Evolutionary conservation across 2,113 vertebrate species (phyloP).

Genomic region (Herpailurus yagouaroundi): DNA sequence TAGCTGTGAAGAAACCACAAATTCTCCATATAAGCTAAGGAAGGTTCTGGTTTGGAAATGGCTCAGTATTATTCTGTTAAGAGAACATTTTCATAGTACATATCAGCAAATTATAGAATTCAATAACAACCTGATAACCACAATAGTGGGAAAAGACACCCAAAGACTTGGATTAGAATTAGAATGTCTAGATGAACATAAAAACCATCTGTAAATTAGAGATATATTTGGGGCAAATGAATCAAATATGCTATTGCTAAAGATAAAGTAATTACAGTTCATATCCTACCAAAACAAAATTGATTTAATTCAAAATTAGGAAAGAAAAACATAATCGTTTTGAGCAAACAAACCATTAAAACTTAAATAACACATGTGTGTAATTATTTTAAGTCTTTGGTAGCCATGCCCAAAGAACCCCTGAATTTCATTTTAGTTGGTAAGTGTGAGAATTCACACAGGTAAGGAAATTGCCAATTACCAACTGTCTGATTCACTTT

Average conservation of each 20-base stretch:
- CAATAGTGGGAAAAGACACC: not conserved
- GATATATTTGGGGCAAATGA: not conserved
- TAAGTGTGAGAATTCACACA: constrained; percentile 22
- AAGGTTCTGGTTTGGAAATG: not conserved
- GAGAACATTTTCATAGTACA: not conserved
- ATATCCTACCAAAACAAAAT: not conserved
- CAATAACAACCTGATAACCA: not conserved
- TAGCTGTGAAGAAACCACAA: not conserved
- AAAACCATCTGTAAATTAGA: not conserved
- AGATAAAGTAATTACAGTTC: not conserved
- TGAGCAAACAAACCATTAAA: not conserved
- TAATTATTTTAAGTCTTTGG: not conserved
- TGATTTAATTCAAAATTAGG: not conserved
- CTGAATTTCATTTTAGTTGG: constrained; percentile 41
- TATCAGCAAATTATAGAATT: not conserved
- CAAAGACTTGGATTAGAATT: not conserved
- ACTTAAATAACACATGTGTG: not conserved
- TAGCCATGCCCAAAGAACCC: not conserved
- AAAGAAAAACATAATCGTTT: not conserved
- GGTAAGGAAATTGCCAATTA: not conserved
- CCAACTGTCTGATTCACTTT: not conserved
- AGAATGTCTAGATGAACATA: not conserved
- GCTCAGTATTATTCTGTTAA: not conserved
- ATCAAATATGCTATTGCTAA: not conserved
- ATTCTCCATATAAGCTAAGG: not conserved